A percentile compares a stretch with the other conserved stretches of the same genome.
Conservation (phyloP, 2,797 vertebrate species). For the Propithecus perrieri region DNA sequence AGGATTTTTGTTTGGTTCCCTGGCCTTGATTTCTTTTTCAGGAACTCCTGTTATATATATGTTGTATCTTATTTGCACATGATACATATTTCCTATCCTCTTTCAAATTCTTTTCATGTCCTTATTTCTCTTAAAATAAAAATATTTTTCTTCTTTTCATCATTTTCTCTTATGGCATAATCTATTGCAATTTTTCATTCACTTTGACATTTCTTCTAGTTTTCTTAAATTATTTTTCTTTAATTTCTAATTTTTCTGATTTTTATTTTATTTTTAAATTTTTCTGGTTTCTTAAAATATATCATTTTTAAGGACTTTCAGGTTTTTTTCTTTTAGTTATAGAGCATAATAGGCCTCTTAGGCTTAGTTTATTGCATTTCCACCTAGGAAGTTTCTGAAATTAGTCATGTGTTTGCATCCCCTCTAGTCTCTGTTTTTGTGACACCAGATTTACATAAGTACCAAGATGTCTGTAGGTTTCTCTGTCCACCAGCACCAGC, state of each 20-base stretch:
- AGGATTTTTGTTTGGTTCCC: not conserved
- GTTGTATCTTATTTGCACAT: not conserved
- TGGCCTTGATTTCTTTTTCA: not conserved
- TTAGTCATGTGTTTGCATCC: not conserved
- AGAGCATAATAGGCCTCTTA: not conserved
- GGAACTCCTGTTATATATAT: not conserved
- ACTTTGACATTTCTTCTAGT: not conserved
- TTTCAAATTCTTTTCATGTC: not conserved
- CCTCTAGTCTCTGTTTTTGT: not conserved
- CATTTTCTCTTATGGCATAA: not conserved
- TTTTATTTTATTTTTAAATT: not conserved
- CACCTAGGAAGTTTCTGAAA: not conserved
- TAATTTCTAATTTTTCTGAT: not conserved
- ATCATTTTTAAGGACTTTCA: not conserved
- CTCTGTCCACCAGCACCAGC: not conserved
- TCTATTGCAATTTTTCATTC: not conserved
- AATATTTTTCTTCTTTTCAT: not conserved
- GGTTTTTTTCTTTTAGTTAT: not conserved
- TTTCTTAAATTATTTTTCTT: not conserved
- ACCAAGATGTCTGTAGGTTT: not conserved
- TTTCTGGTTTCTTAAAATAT: too few relatives aligned
- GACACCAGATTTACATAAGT: not conserved
- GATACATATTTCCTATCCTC: not conserved
- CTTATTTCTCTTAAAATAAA: not conserved
- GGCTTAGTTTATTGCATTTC: not conserved